A percentile compares a stretch with the other conserved stretches of the same genome.
These are phyloP conservation scores for Porites australiensis DNA, from an alignment of 64 coral and sea anemone species.

Conservation along the genomic window DNA sequence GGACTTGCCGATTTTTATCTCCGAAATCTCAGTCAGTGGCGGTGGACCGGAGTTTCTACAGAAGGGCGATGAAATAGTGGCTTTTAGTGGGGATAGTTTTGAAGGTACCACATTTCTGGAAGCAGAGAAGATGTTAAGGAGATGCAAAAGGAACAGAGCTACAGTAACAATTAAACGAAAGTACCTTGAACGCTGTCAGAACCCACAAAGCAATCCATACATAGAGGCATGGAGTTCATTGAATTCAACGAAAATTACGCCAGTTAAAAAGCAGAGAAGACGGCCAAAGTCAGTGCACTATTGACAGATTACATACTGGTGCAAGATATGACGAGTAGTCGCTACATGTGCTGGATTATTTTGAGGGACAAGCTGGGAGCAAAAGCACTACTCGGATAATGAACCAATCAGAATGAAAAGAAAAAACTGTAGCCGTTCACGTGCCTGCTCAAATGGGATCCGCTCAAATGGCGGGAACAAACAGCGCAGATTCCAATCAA, in stretches of 20 bases:
- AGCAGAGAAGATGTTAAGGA: slow-evolving; percentile 64
- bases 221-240: slow-evolving; percentile 62
- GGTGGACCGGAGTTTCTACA: slow-evolving; percentile 22
- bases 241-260: neutral
- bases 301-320: neutral
- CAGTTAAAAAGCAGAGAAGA: neutral
- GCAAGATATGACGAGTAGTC: too few species aligned
- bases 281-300: slow-evolving; percentile 8
- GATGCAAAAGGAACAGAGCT: slow-evolving; percentile 9
- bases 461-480: too few species aligned
- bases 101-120: slow-evolving; percentile 68
- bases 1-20: slow-evolving; percentile 73
- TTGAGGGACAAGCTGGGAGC: too few species aligned
- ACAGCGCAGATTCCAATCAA: neutral
- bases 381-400: neutral
- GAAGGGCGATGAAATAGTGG: slow-evolving; percentile 76
- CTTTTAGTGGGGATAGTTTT: slow-evolving; percentile 72
- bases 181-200: slow-evolving; percentile 41
- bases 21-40: slow-evolving; percentile 31
- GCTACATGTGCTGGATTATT: too few species aligned
- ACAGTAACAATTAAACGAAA: slow-evolving; percentile 78
- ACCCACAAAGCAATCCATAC: slow-evolving; percentile 42
- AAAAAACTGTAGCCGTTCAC: neutral
- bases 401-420: neutral
- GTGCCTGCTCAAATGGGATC: too few species aligned